Base-by-base conservation (phyloP, 1,140 invertebrate species). In the Eurosta solidaginis region DNA sequence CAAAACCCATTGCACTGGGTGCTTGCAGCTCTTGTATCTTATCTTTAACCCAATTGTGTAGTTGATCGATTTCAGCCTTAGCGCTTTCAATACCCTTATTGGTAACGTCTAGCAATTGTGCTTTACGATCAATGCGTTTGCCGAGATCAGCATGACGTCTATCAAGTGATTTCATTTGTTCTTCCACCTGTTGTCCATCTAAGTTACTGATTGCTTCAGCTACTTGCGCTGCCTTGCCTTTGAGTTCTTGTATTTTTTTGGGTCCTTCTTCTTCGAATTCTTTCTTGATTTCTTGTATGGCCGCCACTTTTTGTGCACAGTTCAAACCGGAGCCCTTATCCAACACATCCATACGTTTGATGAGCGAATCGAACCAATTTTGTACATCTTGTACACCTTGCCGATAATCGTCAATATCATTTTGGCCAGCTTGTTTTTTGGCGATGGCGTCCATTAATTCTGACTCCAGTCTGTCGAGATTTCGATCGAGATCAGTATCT, bases 161-260 rank as follows among this genome's bases (percentile, higher is more conserved):
- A 83, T 97, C 95, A 1, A 95, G 90, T 0, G 93, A 93, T 87
- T 96, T 96, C 79, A 95, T 90, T 89, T 95, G 94, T 84, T 97
- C 96, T 85, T 97, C 95, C 22, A 97, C 93, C 87, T 97, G 95
- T 81, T 97, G 95, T 0, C 93, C 93, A 87, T 97, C 96, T 49
- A 96, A 88, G 87, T 94, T 96, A 85, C 94, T 96, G 1, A 96
- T 93, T 44, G 95, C 91, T 77, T 94, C 92, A 73, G 92, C 93
- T 33, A 96, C 93, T 86, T 93, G 89, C 10, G 91, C 87, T 1
- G 92, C 93, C 33, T 94, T 89, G 52, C 89, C 88, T 81, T 93
- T 94, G 0, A 95, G 90, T 78, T 92, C 91, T 27, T 92, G 91
- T 33, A 94, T 86, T 81, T 91, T 92, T 22, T 90, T 90, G 82